Conservation (phyloP, 2,797 vertebrate species). For the Alcedo quadribrachys region DNA sequence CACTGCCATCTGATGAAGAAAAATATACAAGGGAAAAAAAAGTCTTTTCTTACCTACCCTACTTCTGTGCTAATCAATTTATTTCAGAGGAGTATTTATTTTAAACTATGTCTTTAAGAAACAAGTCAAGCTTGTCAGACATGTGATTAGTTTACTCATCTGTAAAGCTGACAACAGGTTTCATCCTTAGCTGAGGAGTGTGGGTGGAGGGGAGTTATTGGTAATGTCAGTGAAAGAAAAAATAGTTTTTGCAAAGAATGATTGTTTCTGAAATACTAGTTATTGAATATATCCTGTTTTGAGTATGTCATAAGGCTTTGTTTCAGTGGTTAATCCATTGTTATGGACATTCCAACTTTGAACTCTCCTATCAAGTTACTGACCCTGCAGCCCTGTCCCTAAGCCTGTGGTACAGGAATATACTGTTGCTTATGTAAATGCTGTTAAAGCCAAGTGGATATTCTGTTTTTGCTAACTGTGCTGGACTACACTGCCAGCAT, state of each 20-base stretch:
- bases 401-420: not conserved
- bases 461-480: not conserved
- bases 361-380: slow-evolving; percentile 32
- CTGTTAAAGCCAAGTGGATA: not conserved
- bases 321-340: slow-evolving; percentile 39
- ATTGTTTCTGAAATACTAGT: not conserved
- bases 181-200: not conserved
- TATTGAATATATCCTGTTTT: not conserved
- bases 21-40: not conserved
- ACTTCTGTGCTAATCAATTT: not conserved
- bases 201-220: not conserved
- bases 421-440: not conserved
- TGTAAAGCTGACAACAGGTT: not conserved
- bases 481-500: not conserved
- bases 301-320: not conserved
- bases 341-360: slow-evolving; percentile 52
- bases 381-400: slow-evolving; percentile 17
- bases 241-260: not conserved
- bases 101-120: not conserved
- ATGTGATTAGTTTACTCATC: slow-evolving; percentile 8
- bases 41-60: not conserved
- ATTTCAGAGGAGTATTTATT: not conserved
- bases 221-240: not conserved
- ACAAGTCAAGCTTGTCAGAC: not conserved
- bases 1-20: not conserved